These are phyloP conservation scores for Ganaspis brasiliensis DNA, from an alignment of 2,888 invertebrate species.

Conservation along the genomic window DNA sequence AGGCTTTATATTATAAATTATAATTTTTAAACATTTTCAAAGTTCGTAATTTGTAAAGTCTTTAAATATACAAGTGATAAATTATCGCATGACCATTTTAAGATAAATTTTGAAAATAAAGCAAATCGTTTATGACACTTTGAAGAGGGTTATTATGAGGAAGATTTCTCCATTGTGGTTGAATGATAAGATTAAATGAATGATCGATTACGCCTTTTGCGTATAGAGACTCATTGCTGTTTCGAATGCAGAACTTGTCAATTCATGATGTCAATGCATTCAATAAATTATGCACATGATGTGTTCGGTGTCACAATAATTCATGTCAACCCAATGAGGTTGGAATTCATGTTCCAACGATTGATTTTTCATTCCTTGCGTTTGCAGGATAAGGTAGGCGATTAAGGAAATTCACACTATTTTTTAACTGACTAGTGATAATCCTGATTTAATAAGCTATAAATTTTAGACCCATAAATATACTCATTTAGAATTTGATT, in stretches of 20 bases:
- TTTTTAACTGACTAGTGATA: too few species aligned
- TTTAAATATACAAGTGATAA: too few species aligned
- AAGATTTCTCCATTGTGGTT: constrained; percentile 50
- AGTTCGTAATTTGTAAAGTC: too few species aligned
- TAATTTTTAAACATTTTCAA: too few species aligned
- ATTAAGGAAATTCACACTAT: background rate
- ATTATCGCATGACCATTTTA: too few species aligned
- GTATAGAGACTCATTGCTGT: constrained; percentile 56
- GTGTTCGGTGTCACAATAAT: constrained; percentile 6
- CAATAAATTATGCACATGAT: constrained; percentile 14
- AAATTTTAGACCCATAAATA: too few species aligned
- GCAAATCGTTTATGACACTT: background rate
- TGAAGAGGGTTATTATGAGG: background rate
- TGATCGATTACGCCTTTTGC: constrained; percentile 63
- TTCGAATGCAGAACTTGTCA: constrained; percentile 19
- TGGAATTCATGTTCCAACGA: background rate
- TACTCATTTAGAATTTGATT: too few species aligned
- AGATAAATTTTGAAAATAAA: background rate
- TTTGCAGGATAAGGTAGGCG: background rate
- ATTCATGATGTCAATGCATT: constrained; percentile 5
- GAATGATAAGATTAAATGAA: constrained; percentile 61
- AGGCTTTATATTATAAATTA: too few species aligned
- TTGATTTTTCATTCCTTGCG: background rate
- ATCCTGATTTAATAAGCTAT: too few species aligned
- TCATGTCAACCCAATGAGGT: constrained; percentile 23